Evolutionary conservation across 1,140 invertebrate species (phyloP), one percentile per base, ranked within the genome.

Genomic region (Cyrtorhinus lividipennis): DNA sequence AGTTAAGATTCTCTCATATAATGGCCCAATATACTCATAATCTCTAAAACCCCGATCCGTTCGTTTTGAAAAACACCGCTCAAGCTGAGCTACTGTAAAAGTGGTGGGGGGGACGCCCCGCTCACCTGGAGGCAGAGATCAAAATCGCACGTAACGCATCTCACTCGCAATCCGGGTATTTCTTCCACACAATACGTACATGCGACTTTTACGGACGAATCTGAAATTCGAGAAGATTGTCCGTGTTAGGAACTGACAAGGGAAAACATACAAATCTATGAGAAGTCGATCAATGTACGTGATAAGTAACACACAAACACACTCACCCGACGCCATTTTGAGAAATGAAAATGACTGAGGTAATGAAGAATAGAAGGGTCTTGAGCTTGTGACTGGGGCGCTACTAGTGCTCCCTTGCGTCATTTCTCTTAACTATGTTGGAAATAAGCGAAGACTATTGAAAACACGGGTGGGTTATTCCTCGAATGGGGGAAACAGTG

Each of bases 161-260:
- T 87, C 48, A 95, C 84, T 67, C 89, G 79, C 61, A 93, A 79
- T 56, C 88, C 88, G 66, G 80, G 79, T 64, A 94, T 91, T 75
- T 92, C 87, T 76, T 91, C 87, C 76, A 92, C 88, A 74, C 92
- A 95, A 78, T 92, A 91, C 67, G 85, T 89, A 76, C 92, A 95
- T 73, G 80, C 83, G 74, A 89, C 85, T 76, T 87, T 88, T 18
- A 83, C 83, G 72, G 91, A 89, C 65, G 89, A 72, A 73, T 80
- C 78, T 77, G 71, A 56, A 77, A 77, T 30, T n/a, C n/a, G 24
- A 66, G 66, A 20, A 27, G 3, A 56, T 56, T 61, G 56, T 38
- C 56, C 18, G 15, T 3, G 48, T 22, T n/a, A 24, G 23, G 24
- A 57, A 57, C 15, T 18, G 8, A 30, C 1, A 26, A 53, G 24